These are phyloP conservation scores for Pseudomyrmex dendroicus DNA, from an alignment of 1,140 invertebrate species.

Conservation along the genomic window DNA sequence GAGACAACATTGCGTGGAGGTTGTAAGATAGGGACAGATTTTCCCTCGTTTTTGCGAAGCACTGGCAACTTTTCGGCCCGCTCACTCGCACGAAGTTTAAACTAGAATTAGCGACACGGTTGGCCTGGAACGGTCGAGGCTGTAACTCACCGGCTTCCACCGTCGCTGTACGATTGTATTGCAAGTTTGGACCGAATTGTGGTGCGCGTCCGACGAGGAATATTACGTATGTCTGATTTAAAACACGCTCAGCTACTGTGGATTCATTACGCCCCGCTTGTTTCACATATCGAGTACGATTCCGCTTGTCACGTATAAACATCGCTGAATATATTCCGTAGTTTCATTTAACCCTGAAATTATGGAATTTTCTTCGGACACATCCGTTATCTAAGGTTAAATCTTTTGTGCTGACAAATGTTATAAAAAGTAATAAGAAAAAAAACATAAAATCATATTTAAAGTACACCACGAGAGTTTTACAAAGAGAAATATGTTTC, in stretches of 20 bases:
- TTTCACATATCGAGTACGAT: constrained; percentile 45
- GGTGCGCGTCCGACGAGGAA: constrained; percentile 35
- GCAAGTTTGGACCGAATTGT: constrained; percentile 50
- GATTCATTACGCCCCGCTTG: constrained; percentile 62
- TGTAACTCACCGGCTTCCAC: constrained; percentile 55
- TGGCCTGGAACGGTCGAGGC: constrained; percentile 39
- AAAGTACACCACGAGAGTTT: not conserved
- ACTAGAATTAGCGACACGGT: constrained; percentile 56
- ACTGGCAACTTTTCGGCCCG: constrained; percentile 39
- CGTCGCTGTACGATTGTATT: constrained; percentile 51
- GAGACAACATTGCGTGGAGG: not conserved
- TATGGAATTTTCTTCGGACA: constrained; percentile 7
- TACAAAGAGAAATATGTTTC: not conserved
- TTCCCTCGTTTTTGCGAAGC: constrained; percentile 30
- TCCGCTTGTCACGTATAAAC: not conserved
- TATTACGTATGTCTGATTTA: constrained; percentile 65
- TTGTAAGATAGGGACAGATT: constrained; percentile 29
- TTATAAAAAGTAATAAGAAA: not conserved
- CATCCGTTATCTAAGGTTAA: not conserved
- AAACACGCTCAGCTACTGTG: constrained; percentile 52
- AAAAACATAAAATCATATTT: not conserved
- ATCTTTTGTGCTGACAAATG: not conserved
- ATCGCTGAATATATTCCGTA: not conserved
- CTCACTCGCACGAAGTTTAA: constrained; percentile 19
- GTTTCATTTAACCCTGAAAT: constrained; percentile 38